A percentile compares a stretch with the other conserved stretches of the same genome.
Conservation (phyloP, 2,888 invertebrate genomes). For the Orthonychiurus folsomi region DNA sequence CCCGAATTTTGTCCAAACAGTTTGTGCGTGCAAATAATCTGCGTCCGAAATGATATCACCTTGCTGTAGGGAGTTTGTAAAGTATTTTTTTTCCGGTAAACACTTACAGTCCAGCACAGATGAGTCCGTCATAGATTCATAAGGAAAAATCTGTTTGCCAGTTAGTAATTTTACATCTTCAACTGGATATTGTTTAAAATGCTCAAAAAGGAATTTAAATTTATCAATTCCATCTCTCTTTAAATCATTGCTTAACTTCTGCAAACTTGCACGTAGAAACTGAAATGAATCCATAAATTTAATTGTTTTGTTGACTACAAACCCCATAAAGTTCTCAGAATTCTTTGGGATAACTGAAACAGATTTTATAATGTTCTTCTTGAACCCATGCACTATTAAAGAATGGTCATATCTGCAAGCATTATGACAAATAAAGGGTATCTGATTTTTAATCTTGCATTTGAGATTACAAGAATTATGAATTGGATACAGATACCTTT, state of each 20-base stretch:
- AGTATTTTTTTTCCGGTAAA: neutral
- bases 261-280: neutral
- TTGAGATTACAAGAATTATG: neutral
- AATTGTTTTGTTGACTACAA: neutral
- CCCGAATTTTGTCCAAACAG: neutral
- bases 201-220: neutral
- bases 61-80: neutral
- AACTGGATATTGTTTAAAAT: neutral
- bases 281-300: neutral
- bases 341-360: neutral
- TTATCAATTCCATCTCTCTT: neutral
- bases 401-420: neutral
- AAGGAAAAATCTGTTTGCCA: neutral
- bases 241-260: neutral
- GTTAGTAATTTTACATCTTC: neutral
- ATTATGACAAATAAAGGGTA: neutral
- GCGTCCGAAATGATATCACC: neutral
- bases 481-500: neutral
- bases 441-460: neutral
- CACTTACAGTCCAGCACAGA: neutral
- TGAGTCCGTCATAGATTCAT: neutral
- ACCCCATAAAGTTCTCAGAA: neutral
- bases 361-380: neutral
- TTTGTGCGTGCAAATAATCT: neutral
- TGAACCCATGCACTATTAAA: neutral